Conservation (phyloP, 2,113 vertebrate species). For the Melanerpes formicivorus region DNA sequence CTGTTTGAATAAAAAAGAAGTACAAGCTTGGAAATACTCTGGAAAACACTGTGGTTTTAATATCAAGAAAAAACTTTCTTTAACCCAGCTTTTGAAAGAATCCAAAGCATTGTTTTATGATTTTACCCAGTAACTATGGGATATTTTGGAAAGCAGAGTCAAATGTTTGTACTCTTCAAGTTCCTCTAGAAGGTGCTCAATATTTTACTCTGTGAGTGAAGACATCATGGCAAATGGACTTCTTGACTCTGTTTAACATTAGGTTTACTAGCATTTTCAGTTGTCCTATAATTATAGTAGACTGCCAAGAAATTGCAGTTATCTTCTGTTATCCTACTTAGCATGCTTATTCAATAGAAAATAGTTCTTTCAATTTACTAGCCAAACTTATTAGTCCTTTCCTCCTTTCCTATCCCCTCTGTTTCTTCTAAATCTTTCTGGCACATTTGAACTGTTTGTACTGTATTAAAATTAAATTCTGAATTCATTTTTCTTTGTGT, state of each 20-base stretch:
- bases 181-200: background rate
- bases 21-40: background rate
- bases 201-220: background rate
- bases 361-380: background rate
- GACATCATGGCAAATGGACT: background rate
- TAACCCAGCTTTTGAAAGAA: background rate
- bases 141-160: background rate
- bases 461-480: background rate
- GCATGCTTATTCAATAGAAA: background rate
- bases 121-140: background rate
- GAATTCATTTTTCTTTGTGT: background rate
- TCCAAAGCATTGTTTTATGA: background rate
- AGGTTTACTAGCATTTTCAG: background rate
- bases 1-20: background rate
- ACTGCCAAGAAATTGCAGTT: background rate
- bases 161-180: background rate
- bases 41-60: background rate
- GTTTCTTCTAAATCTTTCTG: background rate
- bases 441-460: background rate
- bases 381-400: background rate
- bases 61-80: background rate
- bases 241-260: background rate
- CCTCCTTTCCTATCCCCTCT: background rate
- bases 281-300: background rate
- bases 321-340: background rate